Evolutionary conservation across 2,113 vertebrate species (phyloP).

Genomic region (Rhinolophus sinicus): DNA sequence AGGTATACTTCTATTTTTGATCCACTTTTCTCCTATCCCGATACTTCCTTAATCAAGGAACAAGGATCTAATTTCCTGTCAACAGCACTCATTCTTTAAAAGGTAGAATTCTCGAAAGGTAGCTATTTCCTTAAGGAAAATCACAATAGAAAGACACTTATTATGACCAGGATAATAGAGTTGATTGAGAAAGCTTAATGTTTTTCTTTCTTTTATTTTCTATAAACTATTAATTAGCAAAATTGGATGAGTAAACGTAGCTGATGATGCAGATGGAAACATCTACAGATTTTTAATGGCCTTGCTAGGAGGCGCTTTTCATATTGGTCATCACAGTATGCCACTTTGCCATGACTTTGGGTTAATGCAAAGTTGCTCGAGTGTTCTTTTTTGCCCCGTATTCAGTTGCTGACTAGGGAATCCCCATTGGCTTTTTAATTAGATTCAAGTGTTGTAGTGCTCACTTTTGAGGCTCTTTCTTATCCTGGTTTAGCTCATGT

Average conservation of each 20-base stretch:
- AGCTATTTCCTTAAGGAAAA: background rate
- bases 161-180: background rate
- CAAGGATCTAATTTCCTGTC: background rate
- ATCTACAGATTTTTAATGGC: constrained; percentile 21
- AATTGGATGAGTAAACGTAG: background rate
- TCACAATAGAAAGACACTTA: background rate
- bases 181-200: background rate
- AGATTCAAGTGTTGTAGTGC: background rate
- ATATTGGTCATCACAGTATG: background rate
- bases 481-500: background rate
- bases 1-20: background rate
- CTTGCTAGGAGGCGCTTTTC: background rate
- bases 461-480: background rate
- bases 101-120: background rate
- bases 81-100: background rate
- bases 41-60: background rate
- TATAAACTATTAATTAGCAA: background rate
- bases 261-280: background rate
- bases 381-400: background rate
- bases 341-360: background rate
- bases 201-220: background rate
- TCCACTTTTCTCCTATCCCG: background rate
- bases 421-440: constrained; percentile 52
- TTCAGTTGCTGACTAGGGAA: background rate
- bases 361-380: background rate